Percentiles rank a stretch among this genome's conserved stretches.
phyloP scores from a whole-genome alignment of 2,888 invertebrate genomes.

The Anorthoa munda region DNA sequence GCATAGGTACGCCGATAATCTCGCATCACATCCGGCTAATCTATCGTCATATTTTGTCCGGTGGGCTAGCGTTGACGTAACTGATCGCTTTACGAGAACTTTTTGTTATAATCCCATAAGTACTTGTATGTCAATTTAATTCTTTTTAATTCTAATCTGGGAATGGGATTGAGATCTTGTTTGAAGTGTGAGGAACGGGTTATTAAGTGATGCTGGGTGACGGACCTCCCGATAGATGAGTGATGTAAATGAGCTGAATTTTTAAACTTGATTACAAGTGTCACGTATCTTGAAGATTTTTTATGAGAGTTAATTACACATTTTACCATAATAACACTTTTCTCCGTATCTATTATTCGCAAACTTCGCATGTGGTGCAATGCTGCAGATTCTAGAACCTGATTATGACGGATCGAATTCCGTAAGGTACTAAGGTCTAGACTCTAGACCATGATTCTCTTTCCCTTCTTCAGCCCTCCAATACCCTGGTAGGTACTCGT shows the following conservation, averaged over 20 bases:
- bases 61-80: conserved; percentile 81
- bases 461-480: no score
- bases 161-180: conserved; percentile 59
- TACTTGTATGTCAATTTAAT: conserved; percentile 65
- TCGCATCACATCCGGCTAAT: conserved; percentile 84
- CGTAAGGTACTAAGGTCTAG: no score
- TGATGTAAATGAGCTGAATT: conserved; percentile 1
- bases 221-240: conserved; percentile 43
- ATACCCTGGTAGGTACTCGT: no score
- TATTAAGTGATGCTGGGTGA: conserved; percentile 50
- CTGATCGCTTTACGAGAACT: conserved; percentile 68
- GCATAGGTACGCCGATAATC: conserved; percentile 76
- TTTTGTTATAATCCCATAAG: conserved; percentile 64
- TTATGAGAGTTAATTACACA: not conserved
- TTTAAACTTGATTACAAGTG: not conserved
- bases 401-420: no score
- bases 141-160: conserved; percentile 64
- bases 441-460: no score
- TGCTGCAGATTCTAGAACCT: no score
- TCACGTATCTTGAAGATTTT: not conserved
- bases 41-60: conserved; percentile 79
- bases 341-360: no score
- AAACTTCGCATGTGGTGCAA: not conserved
- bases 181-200: conserved; percentile 41
- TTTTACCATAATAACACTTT: not conserved